These are phyloP conservation scores for Takifugu bimaculatus DNA, from an alignment of 2,113 vertebrate genomes.

Conservation along the genomic window DNA sequence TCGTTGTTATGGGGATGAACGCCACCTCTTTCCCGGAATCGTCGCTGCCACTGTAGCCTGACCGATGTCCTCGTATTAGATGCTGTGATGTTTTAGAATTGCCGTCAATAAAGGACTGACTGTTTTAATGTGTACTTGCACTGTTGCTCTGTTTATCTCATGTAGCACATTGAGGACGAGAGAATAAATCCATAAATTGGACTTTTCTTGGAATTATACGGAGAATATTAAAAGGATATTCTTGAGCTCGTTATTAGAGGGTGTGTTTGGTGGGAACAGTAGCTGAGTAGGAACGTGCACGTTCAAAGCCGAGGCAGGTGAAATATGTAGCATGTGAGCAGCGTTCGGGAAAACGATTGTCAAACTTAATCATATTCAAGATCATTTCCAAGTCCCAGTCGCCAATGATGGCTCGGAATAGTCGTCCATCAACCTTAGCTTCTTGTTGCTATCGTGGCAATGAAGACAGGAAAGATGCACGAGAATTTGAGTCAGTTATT, in stretches of 20 bases:
- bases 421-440: too few relatives aligned
- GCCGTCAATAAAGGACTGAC: conserved; percentile 21
- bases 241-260: too few relatives aligned
- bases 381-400: too few relatives aligned
- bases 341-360: too few relatives aligned
- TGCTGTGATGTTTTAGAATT: background rate
- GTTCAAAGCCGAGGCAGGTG: too few relatives aligned
- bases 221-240: too few relatives aligned
- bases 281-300: background rate
- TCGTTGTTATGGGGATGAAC: background rate
- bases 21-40: background rate
- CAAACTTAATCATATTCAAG: too few relatives aligned
- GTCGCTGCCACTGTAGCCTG: background rate
- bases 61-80: background rate
- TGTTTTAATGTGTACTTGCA: conserved; percentile 16
- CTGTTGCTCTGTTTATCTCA: conserved; percentile 13
- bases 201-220: conserved; percentile 8
- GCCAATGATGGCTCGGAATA: too few relatives aligned
- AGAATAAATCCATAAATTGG: conserved; percentile 8
- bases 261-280: too few relatives aligned
- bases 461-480: conserved; percentile 34
- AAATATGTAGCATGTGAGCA: too few relatives aligned
- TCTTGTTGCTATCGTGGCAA: conserved; percentile 26
- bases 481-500: conserved; percentile 58
- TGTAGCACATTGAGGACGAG: conserved; percentile 1